Conservation (phyloP, 2,113 vertebrate species). For the Campylomormyrus tamandua region DNA sequence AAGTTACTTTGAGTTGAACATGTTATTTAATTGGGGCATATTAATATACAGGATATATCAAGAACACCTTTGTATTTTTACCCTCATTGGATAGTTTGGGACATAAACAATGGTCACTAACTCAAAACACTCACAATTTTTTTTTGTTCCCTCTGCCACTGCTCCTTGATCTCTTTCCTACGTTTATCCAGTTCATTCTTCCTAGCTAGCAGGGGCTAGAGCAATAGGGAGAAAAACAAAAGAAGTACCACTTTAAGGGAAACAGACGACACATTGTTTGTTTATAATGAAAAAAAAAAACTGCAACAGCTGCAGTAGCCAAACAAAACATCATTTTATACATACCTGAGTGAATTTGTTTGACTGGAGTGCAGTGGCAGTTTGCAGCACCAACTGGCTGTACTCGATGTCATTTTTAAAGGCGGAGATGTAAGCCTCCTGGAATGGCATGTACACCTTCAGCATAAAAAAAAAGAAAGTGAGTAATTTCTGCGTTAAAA, state of each 20-base stretch:
- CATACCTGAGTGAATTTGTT: conserved; percentile 94
- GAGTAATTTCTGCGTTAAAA: background rate
- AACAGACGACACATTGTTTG: background rate
- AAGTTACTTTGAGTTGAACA: background rate
- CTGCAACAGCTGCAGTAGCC: background rate
- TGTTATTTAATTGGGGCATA: background rate
- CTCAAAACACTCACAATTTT: conserved; percentile 70
- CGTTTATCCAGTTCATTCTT: conserved; percentile 92
- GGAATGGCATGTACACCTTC: conserved; percentile 92
- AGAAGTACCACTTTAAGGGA: background rate
- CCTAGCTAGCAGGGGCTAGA: conserved; percentile 80
- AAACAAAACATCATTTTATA: background rate
- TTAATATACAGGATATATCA: background rate
- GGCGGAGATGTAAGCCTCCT: conserved; percentile 76
- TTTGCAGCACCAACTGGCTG: conserved; percentile 80
- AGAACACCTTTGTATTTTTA: background rate
- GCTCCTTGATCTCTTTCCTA: conserved; percentile 92
- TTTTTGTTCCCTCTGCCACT: conserved; percentile 93
- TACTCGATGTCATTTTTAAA: conserved; percentile 85
- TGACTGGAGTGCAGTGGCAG: conserved; percentile 74
- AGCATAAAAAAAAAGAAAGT: conserved; percentile 22
- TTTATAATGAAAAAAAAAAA: background rate
- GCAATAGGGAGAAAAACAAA: background rate
- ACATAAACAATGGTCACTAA: background rate
- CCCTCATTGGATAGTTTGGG: background rate